Evolutionary conservation across 2,888 invertebrate genomes (phyloP).

Genomic region (Agrilus cyanescens): DNA sequence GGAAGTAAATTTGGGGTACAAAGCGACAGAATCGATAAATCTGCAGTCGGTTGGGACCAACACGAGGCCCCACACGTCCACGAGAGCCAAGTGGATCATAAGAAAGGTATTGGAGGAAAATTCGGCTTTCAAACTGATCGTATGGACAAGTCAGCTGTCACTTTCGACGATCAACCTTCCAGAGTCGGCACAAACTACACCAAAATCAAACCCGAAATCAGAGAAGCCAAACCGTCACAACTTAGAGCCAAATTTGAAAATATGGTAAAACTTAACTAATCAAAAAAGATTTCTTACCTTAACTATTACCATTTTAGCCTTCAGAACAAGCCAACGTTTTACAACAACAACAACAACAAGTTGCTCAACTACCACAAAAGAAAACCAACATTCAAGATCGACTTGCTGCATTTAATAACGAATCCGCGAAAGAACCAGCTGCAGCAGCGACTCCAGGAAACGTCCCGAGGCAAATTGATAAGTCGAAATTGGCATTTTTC

Average conservation of each 20-base stretch:
- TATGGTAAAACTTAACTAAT: constrained; percentile 52
- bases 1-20: constrained; percentile 70
- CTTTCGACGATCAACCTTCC: constrained; percentile 59
- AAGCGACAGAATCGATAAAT: constrained; percentile 58
- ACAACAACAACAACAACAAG: neutral
- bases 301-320: neutral
- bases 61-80: constrained; percentile 54
- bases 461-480: constrained; percentile 28
- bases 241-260: constrained; percentile 76
- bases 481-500: constrained; percentile 31
- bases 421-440: constrained; percentile 5
- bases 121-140: constrained; percentile 70
- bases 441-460: constrained; percentile 16
- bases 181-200: constrained; percentile 55
- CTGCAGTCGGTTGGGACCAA: constrained; percentile 70
- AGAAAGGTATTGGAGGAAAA: constrained; percentile 69
- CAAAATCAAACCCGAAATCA: constrained; percentile 49
- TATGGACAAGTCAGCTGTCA: constrained; percentile 68
- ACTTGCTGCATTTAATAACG: constrained; percentile 7
- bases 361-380: constrained; percentile 1
- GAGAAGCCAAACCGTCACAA: constrained; percentile 62
- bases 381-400: constrained; percentile 8
- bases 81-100: constrained; percentile 59
- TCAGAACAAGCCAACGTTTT: neutral
- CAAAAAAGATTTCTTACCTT: neutral